These are phyloP conservation scores for Ceriagrion tenellum DNA, from an alignment of 2,888 invertebrate species.

Conservation along the genomic window DNA sequence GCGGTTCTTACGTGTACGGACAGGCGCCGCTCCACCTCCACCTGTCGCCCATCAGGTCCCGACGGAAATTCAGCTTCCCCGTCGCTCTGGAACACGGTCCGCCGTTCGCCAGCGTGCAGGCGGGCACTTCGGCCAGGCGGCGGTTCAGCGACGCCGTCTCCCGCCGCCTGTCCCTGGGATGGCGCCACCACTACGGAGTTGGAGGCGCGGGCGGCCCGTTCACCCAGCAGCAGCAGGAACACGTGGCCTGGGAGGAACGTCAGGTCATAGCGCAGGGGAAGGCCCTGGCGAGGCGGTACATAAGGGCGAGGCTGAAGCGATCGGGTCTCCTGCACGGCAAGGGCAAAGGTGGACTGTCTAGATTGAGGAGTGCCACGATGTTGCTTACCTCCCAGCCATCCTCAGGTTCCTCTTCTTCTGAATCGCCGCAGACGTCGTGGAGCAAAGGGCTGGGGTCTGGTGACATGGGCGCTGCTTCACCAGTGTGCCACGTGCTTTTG, in stretches of 20 bases:
- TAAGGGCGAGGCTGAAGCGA: slow-evolving; percentile 80
- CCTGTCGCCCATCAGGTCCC: slow-evolving; percentile 69
- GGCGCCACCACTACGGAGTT: slow-evolving; percentile 50
- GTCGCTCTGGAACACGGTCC: slow-evolving; percentile 77
- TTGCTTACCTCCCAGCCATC: slow-evolving; percentile 71
- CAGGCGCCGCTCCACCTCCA: slow-evolving; percentile 50
- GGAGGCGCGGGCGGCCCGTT: not conserved
- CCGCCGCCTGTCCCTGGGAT: slow-evolving; percentile 88
- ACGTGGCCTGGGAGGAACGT: slow-evolving; percentile 39
- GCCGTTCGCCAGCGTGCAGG: slow-evolving; percentile 71
- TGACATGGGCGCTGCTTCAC: slow-evolving; percentile 43
- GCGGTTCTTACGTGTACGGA: not conserved
- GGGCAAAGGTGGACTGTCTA: slow-evolving; percentile 81
- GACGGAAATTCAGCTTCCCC: slow-evolving; percentile 82
- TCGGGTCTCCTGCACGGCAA: slow-evolving; percentile 88
- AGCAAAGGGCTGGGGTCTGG: slow-evolving; percentile 30
- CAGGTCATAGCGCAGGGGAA: slow-evolving; percentile 81
- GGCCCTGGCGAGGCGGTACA: slow-evolving; percentile 88
- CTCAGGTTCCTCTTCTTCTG: slow-evolving; percentile 1
- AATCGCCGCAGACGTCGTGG: not conserved
- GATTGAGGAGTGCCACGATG: slow-evolving; percentile 82
- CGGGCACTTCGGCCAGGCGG: slow-evolving; percentile 78
- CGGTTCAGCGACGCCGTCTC: slow-evolving; percentile 89
- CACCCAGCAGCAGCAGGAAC: slow-evolving; percentile 44
- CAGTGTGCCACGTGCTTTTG: slow-evolving; percentile 83